Base-by-base conservation (phyloP, 2,797 vertebrate species). In the Acrocephalus scirpaceus region DNA sequence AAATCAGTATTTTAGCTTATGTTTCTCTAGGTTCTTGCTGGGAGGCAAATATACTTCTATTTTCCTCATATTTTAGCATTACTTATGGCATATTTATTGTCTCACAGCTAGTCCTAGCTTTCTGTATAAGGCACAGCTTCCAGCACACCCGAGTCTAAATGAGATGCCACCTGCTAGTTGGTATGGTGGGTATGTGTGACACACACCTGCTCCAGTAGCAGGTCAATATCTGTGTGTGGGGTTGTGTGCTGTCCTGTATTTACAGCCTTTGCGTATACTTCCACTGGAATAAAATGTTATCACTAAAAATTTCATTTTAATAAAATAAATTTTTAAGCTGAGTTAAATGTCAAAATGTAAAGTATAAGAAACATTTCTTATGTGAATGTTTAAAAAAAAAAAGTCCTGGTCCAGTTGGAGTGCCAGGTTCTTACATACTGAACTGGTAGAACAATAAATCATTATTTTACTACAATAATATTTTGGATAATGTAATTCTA, bases 191-290 rank as follows among this genome's bases (percentile, higher is more conserved):
- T 6, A 0, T 9, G 23, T 50, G 64, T 56, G 65, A 30, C 80
- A 22, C 5, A 16, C 38, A 29, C 40, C 78, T 40, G 58, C 38
- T 32, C 13, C 51, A 26, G 54, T 4, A 12, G 25, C 58, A 7
- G 71, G 9, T 7, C 4, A 7, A 0, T 16, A 12, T 15, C 13
- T 38, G 2, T 16, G 5, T 7, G 34, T 4, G 48, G 27, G 50
- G 11, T 18, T 69, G 8, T 8, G 7, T 64, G 57, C 73, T 67
- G n/a, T 32, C 36, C 27, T 65, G 11, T 44, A 3, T 50, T 60
- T 50, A 4, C 22, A n/a, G 14, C 26, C 34, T 57, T 36, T 32
- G 8, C 22, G 18, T 36, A 3, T 12, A 1, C 34, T 72, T 67
- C 10, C 16, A 11, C 20, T 42, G 50, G 16, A 83, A 44, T 34